phyloP scores from a whole-genome alignment of 2,113 vertebrate genomes.

The Illadopsis cleaveri region DNA sequence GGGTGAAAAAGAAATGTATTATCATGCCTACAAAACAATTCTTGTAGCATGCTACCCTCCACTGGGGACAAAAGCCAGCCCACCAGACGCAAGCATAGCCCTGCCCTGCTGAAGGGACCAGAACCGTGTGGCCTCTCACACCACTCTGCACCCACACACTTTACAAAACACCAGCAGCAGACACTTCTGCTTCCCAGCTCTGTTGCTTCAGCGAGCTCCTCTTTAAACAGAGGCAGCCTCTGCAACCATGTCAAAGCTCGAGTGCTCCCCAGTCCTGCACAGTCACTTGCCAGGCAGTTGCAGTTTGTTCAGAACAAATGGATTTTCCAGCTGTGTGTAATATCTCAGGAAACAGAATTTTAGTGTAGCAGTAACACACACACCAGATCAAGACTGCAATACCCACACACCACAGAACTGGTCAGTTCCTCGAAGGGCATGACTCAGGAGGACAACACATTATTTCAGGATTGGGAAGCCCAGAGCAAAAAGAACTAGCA shows the following conservation, averaged over 20 bases:
- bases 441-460: background rate
- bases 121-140: rapidly evolving
- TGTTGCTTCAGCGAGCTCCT: background rate
- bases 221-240: background rate
- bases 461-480: background rate
- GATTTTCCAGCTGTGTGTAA: background rate
- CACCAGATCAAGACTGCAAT: background rate
- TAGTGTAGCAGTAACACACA: background rate
- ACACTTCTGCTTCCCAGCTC: background rate
- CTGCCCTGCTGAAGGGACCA: background rate
- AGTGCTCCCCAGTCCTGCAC: background rate
- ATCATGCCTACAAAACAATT: background rate
- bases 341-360: background rate
- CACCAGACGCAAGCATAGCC: background rate
- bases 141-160: rapidly evolving
- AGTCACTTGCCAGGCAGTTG: background rate
- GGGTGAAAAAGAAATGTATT: background rate
- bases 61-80: background rate
- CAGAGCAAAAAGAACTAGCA: background rate
- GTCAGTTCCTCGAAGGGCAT: background rate
- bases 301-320: background rate
- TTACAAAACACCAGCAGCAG: background rate
- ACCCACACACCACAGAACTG: rapidly evolving
- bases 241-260: background rate
- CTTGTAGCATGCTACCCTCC: background rate